Evolutionary conservation across 2,888 invertebrate species (phyloP).

Genomic region (Hydrotaea diabolus): DNA sequence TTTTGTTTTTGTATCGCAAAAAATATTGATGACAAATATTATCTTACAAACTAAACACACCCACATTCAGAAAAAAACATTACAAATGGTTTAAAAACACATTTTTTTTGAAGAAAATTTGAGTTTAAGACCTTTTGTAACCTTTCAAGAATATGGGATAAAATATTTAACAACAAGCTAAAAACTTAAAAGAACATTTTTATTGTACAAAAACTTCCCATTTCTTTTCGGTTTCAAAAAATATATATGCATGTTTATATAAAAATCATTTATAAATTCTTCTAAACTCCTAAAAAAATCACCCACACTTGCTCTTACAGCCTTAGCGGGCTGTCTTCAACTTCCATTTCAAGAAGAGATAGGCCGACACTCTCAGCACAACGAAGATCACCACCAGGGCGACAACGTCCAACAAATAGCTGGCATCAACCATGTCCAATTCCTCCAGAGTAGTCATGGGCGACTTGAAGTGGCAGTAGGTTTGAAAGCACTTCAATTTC

Average conservation of each 20-base stretch:
- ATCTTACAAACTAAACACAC: slow-evolving; percentile 47
- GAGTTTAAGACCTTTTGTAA: no score
- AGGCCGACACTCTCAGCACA: slow-evolving; percentile 89
- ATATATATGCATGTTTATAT: slow-evolving; percentile 1
- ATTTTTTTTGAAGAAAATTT: no score
- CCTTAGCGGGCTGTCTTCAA: slow-evolving; percentile 88
- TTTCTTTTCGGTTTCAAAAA: slow-evolving; percentile 40
- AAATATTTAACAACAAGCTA: slow-evolving; percentile 44
- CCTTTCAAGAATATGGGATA: no score
- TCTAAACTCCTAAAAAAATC: slow-evolving; percentile 18
- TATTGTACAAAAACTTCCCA: slow-evolving; percentile 11
- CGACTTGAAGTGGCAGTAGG: slow-evolving; percentile 93
- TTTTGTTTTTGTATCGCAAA: slow-evolving; percentile 44
- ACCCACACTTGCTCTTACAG: background rate
- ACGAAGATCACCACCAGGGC: slow-evolving; percentile 91
- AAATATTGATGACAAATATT: background rate
- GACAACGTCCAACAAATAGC: slow-evolving; percentile 89
- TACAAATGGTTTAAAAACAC: no score
- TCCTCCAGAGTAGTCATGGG: slow-evolving; percentile 92
- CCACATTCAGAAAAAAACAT: no score
- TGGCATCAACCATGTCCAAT: slow-evolving; percentile 91
- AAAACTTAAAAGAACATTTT: slow-evolving; percentile 30
- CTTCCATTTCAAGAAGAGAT: slow-evolving; percentile 93
- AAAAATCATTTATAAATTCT: slow-evolving; percentile 35
- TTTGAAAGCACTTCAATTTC: slow-evolving; percentile 90